phyloP scores from a whole-genome alignment of 2,797 vertebrate species.

The Onychomys arenicola region DNA sequence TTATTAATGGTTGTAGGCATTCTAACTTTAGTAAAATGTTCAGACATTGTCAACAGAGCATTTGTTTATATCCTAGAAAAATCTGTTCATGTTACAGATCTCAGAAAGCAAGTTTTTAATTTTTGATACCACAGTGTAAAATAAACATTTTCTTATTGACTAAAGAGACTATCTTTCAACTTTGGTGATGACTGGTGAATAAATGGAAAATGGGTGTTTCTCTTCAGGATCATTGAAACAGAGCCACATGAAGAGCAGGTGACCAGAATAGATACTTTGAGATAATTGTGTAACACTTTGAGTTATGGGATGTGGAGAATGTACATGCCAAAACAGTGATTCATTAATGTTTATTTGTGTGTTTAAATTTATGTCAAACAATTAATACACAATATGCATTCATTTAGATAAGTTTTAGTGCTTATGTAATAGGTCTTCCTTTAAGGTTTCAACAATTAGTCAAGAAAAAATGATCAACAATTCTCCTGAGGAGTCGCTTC shows the following conservation, averaged over 20 bases:
- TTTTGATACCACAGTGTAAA: conserved; percentile 20
- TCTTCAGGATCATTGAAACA: conserved; percentile 48
- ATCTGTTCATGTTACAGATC: conserved; percentile 51
- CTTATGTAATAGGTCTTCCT: neutral
- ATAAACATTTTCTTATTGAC: conserved; percentile 66
- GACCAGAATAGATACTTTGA: neutral
- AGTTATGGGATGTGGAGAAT: neutral
- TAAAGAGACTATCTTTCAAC: conserved; percentile 56
- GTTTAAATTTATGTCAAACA: neutral
- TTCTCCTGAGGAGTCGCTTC: neutral
- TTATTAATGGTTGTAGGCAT: neutral
- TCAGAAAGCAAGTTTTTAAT: conserved; percentile 44
- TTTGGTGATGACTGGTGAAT: conserved; percentile 17
- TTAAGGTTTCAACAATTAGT: neutral
- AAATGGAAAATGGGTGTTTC: neutral
- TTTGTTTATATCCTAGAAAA: conserved; percentile 70
- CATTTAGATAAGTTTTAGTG: neutral
- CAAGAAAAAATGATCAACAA: neutral
- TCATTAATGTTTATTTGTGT: neutral
- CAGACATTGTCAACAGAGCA: conserved; percentile 52
- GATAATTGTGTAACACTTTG: neutral
- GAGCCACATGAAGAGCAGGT: neutral
- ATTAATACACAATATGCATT: neutral
- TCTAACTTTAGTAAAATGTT: conserved; percentile 52
- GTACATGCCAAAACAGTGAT: neutral